These are phyloP conservation scores for Melanerpes aurifrons DNA, from an alignment of 2,113 vertebrate genomes.

Conservation along the genomic window DNA sequence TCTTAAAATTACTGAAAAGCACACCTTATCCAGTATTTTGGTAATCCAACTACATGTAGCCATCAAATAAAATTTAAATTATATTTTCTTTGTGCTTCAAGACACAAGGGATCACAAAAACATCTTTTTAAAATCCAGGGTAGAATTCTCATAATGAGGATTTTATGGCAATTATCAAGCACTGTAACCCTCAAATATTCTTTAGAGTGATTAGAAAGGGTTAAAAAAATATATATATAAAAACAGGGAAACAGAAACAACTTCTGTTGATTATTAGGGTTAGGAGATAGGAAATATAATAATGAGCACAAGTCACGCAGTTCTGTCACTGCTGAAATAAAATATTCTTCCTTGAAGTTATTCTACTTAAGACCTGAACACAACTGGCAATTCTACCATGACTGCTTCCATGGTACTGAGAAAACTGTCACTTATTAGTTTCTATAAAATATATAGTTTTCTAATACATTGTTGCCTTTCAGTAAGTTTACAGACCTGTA, in stretches of 20 bases:
- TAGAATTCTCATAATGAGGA: not conserved
- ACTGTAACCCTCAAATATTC: not conserved
- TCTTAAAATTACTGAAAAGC: slow-evolving; percentile 14
- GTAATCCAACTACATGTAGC: not conserved
- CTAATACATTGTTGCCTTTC: not conserved
- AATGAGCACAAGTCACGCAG: not conserved
- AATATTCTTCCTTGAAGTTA: not conserved
- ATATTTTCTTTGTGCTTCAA: not conserved
- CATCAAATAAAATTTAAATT: not conserved
- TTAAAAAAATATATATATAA: not conserved
- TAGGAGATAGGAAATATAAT: not conserved
- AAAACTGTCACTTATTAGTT: not conserved
- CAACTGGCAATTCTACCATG: not conserved
- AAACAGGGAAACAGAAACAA: not conserved
- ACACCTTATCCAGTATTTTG: not conserved
- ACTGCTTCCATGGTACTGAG: not conserved
- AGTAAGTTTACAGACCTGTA: not conserved
- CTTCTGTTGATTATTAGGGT: not conserved
- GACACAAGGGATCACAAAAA: not conserved
- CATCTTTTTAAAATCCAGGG: not conserved
- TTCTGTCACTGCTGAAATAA: not conserved
- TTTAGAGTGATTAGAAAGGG: not conserved
- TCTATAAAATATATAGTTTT: not conserved
- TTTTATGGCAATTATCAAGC: not conserved
- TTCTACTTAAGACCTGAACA: not conserved